A percentile compares a stretch with the other conserved stretches of the same genome.
Evolutionary conservation across 2,113 vertebrate species (phyloP).

Genomic region (Butastur rufipennis): DNA sequence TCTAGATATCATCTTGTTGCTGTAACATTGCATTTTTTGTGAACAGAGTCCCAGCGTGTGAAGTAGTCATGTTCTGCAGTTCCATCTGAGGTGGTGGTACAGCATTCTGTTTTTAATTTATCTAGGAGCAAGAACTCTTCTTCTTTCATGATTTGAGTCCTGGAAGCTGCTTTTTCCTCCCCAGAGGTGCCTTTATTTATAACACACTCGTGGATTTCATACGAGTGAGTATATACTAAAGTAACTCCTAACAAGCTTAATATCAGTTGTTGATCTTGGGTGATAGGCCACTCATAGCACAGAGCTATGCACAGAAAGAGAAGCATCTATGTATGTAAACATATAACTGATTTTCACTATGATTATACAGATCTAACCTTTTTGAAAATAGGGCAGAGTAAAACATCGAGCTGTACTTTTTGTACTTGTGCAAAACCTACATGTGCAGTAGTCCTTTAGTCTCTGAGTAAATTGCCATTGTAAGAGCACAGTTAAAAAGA

Average conservation of each 20-base stretch:
- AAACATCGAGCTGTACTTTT: neutral
- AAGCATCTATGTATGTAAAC: neutral
- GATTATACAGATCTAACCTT: neutral
- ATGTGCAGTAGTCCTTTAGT: neutral
- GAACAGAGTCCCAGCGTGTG: neutral
- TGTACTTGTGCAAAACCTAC: neutral
- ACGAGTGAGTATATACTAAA: constrained; percentile 74
- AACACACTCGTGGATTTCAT: constrained; percentile 88
- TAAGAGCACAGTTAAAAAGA: neutral
- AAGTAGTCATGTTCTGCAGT: neutral
- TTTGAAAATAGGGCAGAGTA: neutral
- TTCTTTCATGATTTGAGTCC: constrained; percentile 97
- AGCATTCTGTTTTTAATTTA: neutral
- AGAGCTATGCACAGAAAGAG: neutral
- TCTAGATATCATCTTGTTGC: neutral
- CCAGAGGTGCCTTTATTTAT: constrained; percentile 90
- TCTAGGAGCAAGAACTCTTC: constrained; percentile 95
- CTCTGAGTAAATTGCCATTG: neutral
- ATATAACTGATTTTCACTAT: neutral
- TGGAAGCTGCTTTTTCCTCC: constrained; percentile 95
- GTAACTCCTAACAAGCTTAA: neutral
- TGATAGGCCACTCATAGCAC: neutral
- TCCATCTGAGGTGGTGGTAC: neutral
- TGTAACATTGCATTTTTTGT: neutral
- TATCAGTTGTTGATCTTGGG: neutral